Evolutionary conservation across 2,113 vertebrate species (phyloP).

Genomic region (Tupaia chinensis): DNA sequence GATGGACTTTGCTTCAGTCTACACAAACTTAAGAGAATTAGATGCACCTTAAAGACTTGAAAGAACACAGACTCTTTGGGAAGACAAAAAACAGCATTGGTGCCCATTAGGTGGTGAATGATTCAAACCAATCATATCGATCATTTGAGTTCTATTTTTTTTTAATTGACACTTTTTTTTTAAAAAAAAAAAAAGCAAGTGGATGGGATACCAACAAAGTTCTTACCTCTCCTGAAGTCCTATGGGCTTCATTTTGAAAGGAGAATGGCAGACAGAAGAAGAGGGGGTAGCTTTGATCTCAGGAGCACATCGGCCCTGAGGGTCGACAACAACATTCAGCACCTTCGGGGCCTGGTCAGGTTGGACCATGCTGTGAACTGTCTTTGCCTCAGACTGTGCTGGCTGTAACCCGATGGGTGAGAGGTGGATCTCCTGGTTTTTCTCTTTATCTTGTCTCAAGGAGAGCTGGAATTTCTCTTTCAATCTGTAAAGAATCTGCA

Average conservation of each 20-base stretch:
- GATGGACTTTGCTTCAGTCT: neutral
- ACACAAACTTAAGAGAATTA: neutral
- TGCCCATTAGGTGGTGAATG: neutral
- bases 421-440: slow-evolving; percentile 91
- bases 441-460: slow-evolving; percentile 93
- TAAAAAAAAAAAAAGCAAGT: neutral
- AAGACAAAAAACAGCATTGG: neutral
- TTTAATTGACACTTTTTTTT: neutral
- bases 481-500: slow-evolving; percentile 94
- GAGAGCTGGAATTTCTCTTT: slow-evolving; percentile 95
- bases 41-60: neutral
- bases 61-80: neutral
- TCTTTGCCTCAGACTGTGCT: slow-evolving; percentile 87
- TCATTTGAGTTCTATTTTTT: neutral
- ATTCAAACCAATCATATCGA: neutral
- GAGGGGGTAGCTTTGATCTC: slow-evolving; percentile 91
- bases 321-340: slow-evolving; percentile 87
- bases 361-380: slow-evolving; percentile 94
- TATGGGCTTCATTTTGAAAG: slow-evolving; percentile 98
- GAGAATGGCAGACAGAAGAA: slow-evolving; percentile 91
- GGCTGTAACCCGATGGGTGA: slow-evolving; percentile 86
- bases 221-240: slow-evolving; percentile 96
- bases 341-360: slow-evolving; percentile 88
- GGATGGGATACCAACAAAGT: neutral
- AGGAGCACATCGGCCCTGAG: slow-evolving; percentile 86